Base-by-base conservation (phyloP, 2,888 invertebrate species). In the Abrostola triplasia region DNA sequence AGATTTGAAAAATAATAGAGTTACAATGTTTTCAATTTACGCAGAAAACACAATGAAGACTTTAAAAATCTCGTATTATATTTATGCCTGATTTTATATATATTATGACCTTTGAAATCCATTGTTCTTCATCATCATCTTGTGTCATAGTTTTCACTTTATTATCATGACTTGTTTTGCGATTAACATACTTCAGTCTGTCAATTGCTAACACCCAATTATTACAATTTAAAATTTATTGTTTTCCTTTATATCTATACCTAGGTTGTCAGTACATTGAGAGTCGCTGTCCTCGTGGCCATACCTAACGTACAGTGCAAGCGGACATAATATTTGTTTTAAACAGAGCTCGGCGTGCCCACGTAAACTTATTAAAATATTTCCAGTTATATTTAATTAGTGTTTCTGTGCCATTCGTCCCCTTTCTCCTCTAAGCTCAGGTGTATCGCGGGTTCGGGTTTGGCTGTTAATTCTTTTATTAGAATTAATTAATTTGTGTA, bases 311-410 rank as follows among this genome's bases (percentile, higher is more conserved):
- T 79, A 79, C 81, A 79, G 76, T 85, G 88, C 86, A 84, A 84
- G 85, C 87, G 88, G 77, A 92, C 93, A 91, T 91, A 92, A 92
- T 92, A 92, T 92, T 93, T 94, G 92, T 88, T 92, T 92, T 88
- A 90, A 91, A 86, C 89, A 84, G 84, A 84, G 81, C 82, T 83
- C 84, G 79, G 76, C 79, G 81, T 78, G 84, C 87, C 86, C 88
- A 88, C 93, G 84, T 94, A 93, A 94, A 94, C 92, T 94, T 93
- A 93, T 93, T 94, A 94, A 94, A 94, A 94, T 94, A 94, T 92
- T 91, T 91, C 90, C 88, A 88, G 89, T 88, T 89, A 90, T 92
- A 93, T 94, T 92, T 94, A 93, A 93, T 94, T 94, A 93, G 91
- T 86, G 85, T 84, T 86, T 84, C 87, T 87, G 88, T 88, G 84